Percentiles rank a stretch among this genome's conserved stretches.
Conservation (phyloP, 2,797 vertebrate species). For the Decapterus maruadsi region DNA sequence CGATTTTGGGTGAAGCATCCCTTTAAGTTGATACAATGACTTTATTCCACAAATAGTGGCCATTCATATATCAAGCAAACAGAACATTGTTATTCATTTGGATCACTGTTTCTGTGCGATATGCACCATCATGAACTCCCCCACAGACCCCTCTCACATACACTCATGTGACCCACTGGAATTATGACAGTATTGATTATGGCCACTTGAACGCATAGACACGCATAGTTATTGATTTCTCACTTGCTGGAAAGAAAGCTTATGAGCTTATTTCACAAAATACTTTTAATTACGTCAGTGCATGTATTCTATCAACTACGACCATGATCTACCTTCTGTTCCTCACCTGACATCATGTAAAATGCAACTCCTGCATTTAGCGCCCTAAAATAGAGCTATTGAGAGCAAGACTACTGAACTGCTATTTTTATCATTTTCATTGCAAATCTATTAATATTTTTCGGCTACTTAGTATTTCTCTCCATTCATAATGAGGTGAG, state of each 20-base stretch:
- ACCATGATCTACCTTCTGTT: background rate
- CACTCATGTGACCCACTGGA: background rate
- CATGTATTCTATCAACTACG: background rate
- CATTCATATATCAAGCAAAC: no score
- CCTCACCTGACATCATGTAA: constrained; percentile 35
- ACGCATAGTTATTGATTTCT: background rate
- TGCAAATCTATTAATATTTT: constrained; percentile 18
- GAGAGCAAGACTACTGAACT: constrained; percentile 9
- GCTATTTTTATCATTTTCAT: constrained; percentile 40
- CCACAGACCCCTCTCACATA: background rate
- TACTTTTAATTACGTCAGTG: background rate
- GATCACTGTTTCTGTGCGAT: no score
- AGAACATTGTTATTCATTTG: no score
- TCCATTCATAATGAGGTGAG: constrained; percentile 2
- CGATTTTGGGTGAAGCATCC: no score
- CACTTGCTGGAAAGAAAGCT: background rate
- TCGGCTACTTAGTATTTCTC: constrained; percentile 21
- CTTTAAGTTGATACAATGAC: no score
- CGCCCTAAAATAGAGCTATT: constrained; percentile 38
- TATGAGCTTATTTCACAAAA: background rate
- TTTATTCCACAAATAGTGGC: no score
- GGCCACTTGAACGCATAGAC: background rate
- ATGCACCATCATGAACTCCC: no score
- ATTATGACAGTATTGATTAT: background rate
- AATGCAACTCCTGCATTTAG: constrained; percentile 34